These are phyloP conservation scores for Ormyrus labotus DNA, from an alignment of 2,888 invertebrate species.

Conservation along the genomic window DNA sequence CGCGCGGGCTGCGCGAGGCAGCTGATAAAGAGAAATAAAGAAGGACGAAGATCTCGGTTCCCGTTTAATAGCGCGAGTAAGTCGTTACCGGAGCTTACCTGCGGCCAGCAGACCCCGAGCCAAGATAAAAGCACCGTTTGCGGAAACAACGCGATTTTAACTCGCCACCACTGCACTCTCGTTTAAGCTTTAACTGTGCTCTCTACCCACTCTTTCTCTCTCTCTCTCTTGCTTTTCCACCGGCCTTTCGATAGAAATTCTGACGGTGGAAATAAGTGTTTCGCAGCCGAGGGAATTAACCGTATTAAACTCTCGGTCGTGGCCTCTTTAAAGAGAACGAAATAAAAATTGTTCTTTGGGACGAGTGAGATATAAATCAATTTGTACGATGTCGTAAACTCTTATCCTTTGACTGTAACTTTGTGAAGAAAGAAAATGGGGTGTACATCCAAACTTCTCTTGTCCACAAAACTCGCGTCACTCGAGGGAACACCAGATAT, in stretches of 20 bases:
- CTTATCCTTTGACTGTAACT: constrained; percentile 17
- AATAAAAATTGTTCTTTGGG: not conserved
- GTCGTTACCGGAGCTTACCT: constrained; percentile 45
- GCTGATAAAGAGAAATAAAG: not conserved
- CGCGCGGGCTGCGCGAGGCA: not conserved
- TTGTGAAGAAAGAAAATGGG: not conserved
- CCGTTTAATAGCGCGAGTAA: constrained; percentile 53
- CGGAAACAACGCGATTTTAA: constrained; percentile 47
- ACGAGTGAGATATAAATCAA: constrained; percentile 31
- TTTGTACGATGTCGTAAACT: constrained; percentile 39
- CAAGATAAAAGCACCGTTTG: constrained; percentile 42
- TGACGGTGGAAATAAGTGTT: not conserved
- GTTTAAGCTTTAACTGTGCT: not conserved
- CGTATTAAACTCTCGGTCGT: not conserved
- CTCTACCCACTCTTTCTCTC: not conserved
- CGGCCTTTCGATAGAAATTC: not conserved
- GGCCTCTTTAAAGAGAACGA: not conserved
- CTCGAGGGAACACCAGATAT: no score
- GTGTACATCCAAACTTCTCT: no score
- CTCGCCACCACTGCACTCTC: constrained; percentile 6
- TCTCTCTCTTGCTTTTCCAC: not conserved
- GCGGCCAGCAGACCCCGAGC: not conserved
- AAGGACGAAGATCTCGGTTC: not conserved
- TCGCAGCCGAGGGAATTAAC: constrained; percentile 29
- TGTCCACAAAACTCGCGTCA: no score